A percentile compares a stretch with the other conserved stretches of the same genome.
Evolutionary conservation across 2,888 invertebrate species (phyloP).

Genomic region (Chrysolina americana): DNA sequence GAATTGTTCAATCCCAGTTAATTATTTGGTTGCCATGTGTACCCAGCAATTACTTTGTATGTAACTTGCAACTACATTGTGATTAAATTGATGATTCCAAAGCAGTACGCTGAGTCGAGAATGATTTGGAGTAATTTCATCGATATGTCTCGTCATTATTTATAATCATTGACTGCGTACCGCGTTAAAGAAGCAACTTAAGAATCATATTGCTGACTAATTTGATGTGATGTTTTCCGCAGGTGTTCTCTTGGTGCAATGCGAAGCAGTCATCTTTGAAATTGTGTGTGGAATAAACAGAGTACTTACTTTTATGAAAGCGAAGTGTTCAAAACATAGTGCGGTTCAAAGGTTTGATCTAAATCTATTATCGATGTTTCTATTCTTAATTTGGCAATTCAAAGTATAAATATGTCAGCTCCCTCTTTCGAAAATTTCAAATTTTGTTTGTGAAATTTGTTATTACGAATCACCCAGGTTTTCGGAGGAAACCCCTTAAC

Average conservation of each 20-base stretch:
- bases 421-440: no score
- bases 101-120: slow-evolving; percentile 1
- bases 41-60: slow-evolving; percentile 5
- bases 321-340: no score
- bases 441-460: no score
- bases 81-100: slow-evolving; percentile 10
- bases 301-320: no score
- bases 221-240: not conserved
- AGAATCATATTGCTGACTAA: slow-evolving; percentile 5
- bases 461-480: no score
- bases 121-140: slow-evolving; percentile 1
- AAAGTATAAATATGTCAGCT: no score
- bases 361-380: no score
- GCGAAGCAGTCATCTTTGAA: no score
- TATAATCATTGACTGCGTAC: not conserved
- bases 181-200: not conserved
- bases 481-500: no score
- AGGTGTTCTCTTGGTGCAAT: not conserved
- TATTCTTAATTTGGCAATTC: no score
- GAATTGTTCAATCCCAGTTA: slow-evolving; percentile 11
- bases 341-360: no score
- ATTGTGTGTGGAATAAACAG: no score
- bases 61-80: slow-evolving; percentile 5
- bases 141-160: slow-evolving; percentile 12
- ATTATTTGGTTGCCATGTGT: slow-evolving; percentile 12